These are phyloP conservation scores for Scalopus aquaticus DNA, from an alignment of 2,113 vertebrate genomes.

Conservation along the genomic window DNA sequence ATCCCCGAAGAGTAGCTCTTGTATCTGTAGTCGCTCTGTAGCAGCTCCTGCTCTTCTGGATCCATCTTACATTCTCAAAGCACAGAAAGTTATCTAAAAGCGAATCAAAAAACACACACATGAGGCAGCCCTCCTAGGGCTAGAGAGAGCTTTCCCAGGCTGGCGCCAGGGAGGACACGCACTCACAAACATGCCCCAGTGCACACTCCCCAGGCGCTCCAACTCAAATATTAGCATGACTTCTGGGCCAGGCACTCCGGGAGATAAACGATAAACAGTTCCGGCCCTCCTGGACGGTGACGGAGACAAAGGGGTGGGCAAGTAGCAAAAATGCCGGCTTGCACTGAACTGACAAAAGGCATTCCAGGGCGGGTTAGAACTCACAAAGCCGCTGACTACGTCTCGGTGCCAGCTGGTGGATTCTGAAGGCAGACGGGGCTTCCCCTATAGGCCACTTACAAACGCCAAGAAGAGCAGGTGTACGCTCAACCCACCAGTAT, in stretches of 20 bases:
- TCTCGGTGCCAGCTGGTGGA: not conserved
- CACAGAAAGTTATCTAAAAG: constrained; percentile 46
- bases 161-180: not conserved
- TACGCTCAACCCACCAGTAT: not conserved
- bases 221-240: constrained; percentile 62
- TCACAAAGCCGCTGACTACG: not conserved
- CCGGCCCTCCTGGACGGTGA: not conserved
- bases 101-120: not conserved
- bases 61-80: constrained; percentile 92
- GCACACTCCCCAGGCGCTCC: not conserved
- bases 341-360: not conserved
- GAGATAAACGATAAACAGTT: not conserved
- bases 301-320: not conserved
- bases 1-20: constrained; percentile 94
- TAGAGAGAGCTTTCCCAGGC: not conserved
- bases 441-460: not conserved
- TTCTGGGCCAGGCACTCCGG: not conserved
- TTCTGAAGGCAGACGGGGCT: not conserved
- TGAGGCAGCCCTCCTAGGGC: not conserved
- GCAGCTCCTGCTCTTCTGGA: constrained; percentile 94
- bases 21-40: constrained; percentile 96
- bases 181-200: not conserved
- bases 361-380: not conserved
- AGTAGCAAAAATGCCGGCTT: not conserved
- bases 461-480: not conserved